Percentiles rank a stretch among this genome's conserved stretches.
These are phyloP conservation scores for Darwinula stevensoni DNA, from an alignment of 2,888 invertebrate genomes.

Conservation along the genomic window DNA sequence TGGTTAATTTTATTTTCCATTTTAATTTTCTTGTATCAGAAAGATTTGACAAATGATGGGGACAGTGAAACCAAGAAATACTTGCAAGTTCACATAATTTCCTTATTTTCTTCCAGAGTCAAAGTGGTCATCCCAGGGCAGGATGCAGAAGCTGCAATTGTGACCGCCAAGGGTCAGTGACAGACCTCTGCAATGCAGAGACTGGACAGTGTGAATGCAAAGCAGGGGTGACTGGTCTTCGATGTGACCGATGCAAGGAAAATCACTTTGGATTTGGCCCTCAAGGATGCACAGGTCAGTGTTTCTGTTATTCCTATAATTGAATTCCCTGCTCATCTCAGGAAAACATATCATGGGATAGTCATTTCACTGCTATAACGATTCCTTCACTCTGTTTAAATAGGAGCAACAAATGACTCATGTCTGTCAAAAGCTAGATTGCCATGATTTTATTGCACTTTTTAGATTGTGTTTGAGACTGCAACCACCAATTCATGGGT, in stretches of 20 bases:
- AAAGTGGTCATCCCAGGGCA: not conserved
- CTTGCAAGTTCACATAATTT: not conserved
- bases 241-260: slow-evolving; percentile 34
- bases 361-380: no score
- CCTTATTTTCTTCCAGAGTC: not conserved
- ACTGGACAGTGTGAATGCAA: slow-evolving; percentile 54
- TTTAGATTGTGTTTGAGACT: no score
- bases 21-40: slow-evolving; percentile 1
- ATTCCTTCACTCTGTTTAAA: no score
- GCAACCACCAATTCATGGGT: no score
- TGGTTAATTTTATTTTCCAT: no score
- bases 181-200: slow-evolving; percentile 30
- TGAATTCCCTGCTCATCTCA: no score
- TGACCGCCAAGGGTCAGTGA: slow-evolving; percentile 34
- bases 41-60: slow-evolving; percentile 1
- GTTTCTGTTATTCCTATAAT: not conserved
- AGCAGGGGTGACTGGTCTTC: slow-evolving; percentile 40
- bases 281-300: not conserved
- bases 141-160: slow-evolving; percentile 31
- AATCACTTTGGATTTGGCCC: not conserved
- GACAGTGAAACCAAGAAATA: no score
- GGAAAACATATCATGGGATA: no score
- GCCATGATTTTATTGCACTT: no score
- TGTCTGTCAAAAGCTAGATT: no score
- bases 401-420: no score